Base-by-base conservation (phyloP, 2,888 invertebrate species). In the Amaurobius ferox region DNA sequence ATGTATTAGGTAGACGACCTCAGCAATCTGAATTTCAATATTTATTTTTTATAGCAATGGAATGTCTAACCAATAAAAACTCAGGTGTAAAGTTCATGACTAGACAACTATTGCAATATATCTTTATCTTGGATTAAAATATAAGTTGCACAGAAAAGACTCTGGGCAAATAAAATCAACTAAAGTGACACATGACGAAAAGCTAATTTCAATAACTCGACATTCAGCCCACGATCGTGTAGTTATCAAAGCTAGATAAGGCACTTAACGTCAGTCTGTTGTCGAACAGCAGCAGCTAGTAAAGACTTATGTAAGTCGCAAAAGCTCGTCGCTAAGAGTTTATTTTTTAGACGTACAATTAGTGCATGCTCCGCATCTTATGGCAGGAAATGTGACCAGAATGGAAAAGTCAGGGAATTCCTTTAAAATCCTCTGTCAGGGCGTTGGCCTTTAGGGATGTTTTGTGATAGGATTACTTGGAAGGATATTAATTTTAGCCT, bases 181-280 rank as follows among this genome's bases (percentile, higher is more conserved):
- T 32, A 26, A 5, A 35, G 28, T 40, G 35, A 13, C 68, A 68
- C 68, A 26, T 55, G 67, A 16, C 30, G 39, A 72, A 79, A 66
- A 39, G 71, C 79, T 78, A 71, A 79, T 79, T 79, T 32, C 72
- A 48, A 64, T 66, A 64, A 64, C 66, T 66, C 30, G 79, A 64
- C 66, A 79, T 79, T 64, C 79, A 72, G 30, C 66, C 79, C 79
- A 79, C 79, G 79, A 66, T 35, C 32, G 23, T 30, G 7, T 64
- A 26, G 64, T 81, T 74, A 74, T 81, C 62, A 68, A 30, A 39
- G n/a, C 73, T 30, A 44, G 83, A 71, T 61, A 83, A 83, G 77
- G 71, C 71, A 77, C 77, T 83, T 83, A 77, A 77, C n/a, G 61
- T 71, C 70, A 71, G 32, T 28, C 48, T 44, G 70, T 23, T 74